These are phyloP conservation scores for Stegodyphus dumicola DNA, from an alignment of 1,140 invertebrate species.

Conservation along the genomic window DNA sequence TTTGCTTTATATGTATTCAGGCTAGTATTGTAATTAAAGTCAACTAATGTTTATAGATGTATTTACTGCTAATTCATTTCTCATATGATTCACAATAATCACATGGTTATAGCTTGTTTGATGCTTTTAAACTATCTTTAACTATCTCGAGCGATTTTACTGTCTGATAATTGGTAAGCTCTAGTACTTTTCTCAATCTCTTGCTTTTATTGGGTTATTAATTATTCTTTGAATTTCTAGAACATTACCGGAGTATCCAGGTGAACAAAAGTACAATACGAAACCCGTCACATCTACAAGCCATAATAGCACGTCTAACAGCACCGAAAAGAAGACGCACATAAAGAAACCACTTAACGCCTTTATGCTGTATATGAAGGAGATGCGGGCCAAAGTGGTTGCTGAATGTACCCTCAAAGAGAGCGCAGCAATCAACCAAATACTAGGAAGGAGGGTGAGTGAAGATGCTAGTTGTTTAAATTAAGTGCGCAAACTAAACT, in stretches of 20 bases:
- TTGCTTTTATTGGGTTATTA: not conserved
- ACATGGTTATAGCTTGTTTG: too few relatives aligned
- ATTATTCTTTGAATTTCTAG: conserved; percentile 10
- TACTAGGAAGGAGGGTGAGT: conserved; percentile 96
- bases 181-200: too few relatives aligned
- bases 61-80: too few relatives aligned
- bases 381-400: conserved; percentile 98
- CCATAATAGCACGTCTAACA: conserved; percentile 20
- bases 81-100: too few relatives aligned
- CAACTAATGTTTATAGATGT: too few relatives aligned
- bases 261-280: conserved; percentile 48
- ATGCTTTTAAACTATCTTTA: too few relatives aligned
- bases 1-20: too few relatives aligned
- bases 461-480: too few relatives aligned
- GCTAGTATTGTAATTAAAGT: too few relatives aligned
- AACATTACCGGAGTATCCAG: conserved; percentile 44
- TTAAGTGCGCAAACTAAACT: too few relatives aligned
- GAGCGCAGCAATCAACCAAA: conserved; percentile 99
- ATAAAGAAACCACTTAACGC: conserved; percentile 99
- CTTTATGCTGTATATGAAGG: conserved; percentile 99
- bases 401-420: conserved; percentile 98
- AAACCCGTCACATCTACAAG: conserved; percentile 26
- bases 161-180: too few relatives aligned
- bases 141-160: too few relatives aligned
- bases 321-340: conserved; percentile 71